Evolutionary conservation across 1,140 invertebrate species (phyloP), one percentile per base, ranked within the genome.

Genomic region (Plectrocnemia conspersa): DNA sequence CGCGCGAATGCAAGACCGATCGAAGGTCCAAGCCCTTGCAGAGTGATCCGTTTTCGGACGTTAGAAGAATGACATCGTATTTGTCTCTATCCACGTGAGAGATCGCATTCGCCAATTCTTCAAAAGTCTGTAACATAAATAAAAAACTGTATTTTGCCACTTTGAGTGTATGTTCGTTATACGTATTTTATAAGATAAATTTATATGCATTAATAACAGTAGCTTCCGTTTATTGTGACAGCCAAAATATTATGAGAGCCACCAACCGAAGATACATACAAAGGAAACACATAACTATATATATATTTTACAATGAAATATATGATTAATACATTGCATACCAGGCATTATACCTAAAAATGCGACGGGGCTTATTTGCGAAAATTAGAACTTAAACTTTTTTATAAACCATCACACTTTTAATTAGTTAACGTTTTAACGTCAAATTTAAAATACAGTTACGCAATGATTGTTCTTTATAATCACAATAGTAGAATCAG

Each of bases 21-120:
- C 47, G 44, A n/a, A 61, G 49, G 44, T 61, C 52, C 16, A 61
- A 48, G 3, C 59, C 59, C 4, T 23, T 40, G 47, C 54, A 61
- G 9, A 57, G 29, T 5, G 33, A 21, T 15, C 54, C 54, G 2
- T 50, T 24, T 13, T 33, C 25, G 0, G 59, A 57, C 1, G 54
- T 57, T 18, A 61, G 38, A 5, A 48, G 32, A 4, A 61, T 18
- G 2, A 54, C 50, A 5, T 48, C 32, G 1, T 25, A 29, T 27
- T 33, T 47, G 7, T 3, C 32, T 25, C 18, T 36, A 33, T 32
- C 25, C 38, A 33, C 45, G 6, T 10, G 5, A 24, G 5, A 4
- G 4, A 61, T 22, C 15, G 59, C 59, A 22, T 38, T 40, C 3
- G 44, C 36, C n/a, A 61, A 46, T 41, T 61, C 59, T 33, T 25